Base-by-base conservation (phyloP, 2,797 vertebrate genomes). In the Lacerta bilineata region DNA sequence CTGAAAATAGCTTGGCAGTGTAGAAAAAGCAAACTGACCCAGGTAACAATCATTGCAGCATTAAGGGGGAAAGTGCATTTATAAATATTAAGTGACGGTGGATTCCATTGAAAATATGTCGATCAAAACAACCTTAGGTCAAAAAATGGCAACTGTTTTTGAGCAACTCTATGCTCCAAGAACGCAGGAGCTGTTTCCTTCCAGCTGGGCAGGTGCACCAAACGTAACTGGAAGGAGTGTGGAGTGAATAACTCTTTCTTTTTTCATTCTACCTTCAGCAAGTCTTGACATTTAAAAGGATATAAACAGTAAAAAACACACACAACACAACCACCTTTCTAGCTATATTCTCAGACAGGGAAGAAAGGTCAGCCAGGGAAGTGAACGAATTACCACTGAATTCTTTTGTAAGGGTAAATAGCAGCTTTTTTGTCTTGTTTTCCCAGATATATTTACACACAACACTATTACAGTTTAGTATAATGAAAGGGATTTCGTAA, bases 1-100 rank as follows among this genome's bases (percentile, higher is more conserved):
- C 3, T 66, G 20, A 94, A 94, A 95, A 91, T 93, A 94, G 90
- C 15, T 9, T 81, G 89, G 87, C 83, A 86, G 86, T 55, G 92
- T 92, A 76, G 92, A n/a, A 91, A 92, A 91, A 91, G n/a, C 90
- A 93, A 93, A 95, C 91, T 92, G 89, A 91, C 85, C 91, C 71
- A 85, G 29, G 88, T 41, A 93, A 91, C 85, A 93, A 93, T 91
- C 83, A 66, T 89, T 75, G 77, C 43, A 91, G 64, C 82, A 90
- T 90, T 92, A 87, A 68, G 90, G 75, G 50, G 69, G 17, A 93
- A 92, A 91, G 89, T 93, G 87, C 91, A 92, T 85, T 84, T 93
- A 90, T 92, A 84, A 87, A 83, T 78, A 89, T 64, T 94, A 88
- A 93, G 89, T 75, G 84, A 90, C 69, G 80, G 9, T 85, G 89